A percentile compares a stretch with the other conserved stretches of the same genome.
Conservation (phyloP, 2,797 vertebrate species). For the Amazona ochrocephala region DNA sequence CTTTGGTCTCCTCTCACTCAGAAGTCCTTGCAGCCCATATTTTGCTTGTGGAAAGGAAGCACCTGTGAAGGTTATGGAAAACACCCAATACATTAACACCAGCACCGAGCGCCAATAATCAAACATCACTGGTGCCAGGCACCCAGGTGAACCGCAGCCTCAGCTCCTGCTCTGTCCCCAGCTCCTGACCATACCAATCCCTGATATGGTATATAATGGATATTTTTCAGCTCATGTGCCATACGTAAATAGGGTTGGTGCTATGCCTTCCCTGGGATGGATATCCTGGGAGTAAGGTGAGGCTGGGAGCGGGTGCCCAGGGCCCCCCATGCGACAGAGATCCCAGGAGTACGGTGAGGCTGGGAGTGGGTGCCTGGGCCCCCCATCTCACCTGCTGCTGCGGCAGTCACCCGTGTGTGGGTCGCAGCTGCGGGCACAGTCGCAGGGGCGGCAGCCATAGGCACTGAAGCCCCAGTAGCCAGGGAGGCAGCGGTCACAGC, state of each 20-base stretch:
- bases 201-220: background rate
- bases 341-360: accelerated
- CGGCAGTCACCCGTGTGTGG: slow-evolving; percentile 89
- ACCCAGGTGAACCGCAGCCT: background rate
- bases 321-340: accelerated
- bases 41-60: background rate
- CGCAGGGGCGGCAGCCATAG: slow-evolving; percentile 92
- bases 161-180: background rate
- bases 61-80: background rate
- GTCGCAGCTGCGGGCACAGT: slow-evolving; percentile 92
- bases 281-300: accelerated
- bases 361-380: accelerated
- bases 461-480: slow-evolving; percentile 95
- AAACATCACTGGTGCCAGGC: accelerated
- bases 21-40: background rate
- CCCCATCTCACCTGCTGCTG: slow-evolving; percentile 80
- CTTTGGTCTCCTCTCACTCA: background rate
- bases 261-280: accelerated
- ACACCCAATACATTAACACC: accelerated
- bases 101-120: background rate
- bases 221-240: background rate
- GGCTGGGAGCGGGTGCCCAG: accelerated
- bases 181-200: background rate
- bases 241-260: accelerated
- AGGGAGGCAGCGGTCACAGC: slow-evolving; percentile 90